Conservation (phyloP, 2,113 vertebrate species). For the Hippocampus guttulatus region DNA sequence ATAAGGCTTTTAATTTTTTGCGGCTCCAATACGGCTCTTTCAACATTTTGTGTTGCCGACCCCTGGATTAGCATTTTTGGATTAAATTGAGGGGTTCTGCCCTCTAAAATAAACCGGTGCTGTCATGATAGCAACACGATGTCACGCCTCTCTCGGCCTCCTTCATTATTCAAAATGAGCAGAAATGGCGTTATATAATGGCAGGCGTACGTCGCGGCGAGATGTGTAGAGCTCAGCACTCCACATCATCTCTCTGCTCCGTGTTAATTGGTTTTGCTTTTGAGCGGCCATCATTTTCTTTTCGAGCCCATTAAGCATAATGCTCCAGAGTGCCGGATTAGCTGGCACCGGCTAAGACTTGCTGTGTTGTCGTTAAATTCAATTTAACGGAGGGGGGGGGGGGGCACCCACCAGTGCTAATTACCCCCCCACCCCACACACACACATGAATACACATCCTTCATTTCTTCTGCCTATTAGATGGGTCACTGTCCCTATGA, state of each 20-base stretch:
- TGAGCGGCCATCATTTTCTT: constrained; percentile 76
- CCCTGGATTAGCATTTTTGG: no score
- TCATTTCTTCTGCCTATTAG: constrained; percentile 29
- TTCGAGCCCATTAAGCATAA: constrained; percentile 75
- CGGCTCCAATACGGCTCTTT: no score
- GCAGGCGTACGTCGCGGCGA: constrained; percentile 59
- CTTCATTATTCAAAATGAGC: constrained; percentile 66
- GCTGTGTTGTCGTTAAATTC: constrained; percentile 75
- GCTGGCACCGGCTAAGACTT: constrained; percentile 63
- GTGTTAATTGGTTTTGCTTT: constrained; percentile 76
- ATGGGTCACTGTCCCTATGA: constrained; percentile 29
- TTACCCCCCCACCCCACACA: constrained; percentile 39
- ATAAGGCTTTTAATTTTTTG: no score
- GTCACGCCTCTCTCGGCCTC: constrained; percentile 49
- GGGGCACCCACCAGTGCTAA: constrained; percentile 65
- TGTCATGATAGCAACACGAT: constrained; percentile 52
- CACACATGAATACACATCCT: background rate
- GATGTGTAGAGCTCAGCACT: constrained; percentile 70
- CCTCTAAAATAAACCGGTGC: background rate
- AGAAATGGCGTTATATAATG: constrained; percentile 65
- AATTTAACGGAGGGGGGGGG: constrained; percentile 62
- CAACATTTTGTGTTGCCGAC: no score
- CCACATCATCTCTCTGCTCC: constrained; percentile 55
- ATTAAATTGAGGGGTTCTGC: background rate
- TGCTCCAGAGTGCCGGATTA: constrained; percentile 70